phyloP scores from a whole-genome alignment of 2,113 vertebrate genomes.

The Pogonocichla stellata region DNA sequence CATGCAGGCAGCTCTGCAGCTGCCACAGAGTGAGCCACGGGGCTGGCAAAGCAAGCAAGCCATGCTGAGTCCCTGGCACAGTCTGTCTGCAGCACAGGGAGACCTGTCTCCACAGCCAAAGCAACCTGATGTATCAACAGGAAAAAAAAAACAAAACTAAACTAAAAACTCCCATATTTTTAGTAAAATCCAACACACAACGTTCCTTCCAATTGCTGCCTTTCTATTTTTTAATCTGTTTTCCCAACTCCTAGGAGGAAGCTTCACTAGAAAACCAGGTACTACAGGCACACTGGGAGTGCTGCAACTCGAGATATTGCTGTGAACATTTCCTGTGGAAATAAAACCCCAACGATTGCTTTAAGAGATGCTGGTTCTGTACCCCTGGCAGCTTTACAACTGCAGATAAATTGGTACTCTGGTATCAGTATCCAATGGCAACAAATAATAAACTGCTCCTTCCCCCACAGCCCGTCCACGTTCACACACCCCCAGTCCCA shows the following conservation, averaged over 20 bases:
- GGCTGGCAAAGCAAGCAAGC: neutral
- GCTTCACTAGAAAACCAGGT: neutral
- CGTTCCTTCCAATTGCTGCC: neutral
- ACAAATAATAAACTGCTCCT: neutral
- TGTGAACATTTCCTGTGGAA: neutral
- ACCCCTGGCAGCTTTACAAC: neutral
- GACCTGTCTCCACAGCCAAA: neutral
- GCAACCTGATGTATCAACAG: neutral
- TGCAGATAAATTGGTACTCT: neutral
- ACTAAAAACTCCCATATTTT: too few relatives aligned
- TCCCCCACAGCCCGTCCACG: neutral
- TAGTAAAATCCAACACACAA: neutral
- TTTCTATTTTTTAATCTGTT: neutral
- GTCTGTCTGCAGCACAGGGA: neutral
- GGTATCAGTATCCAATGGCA: neutral
- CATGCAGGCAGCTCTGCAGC: neutral
- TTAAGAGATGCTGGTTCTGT: neutral
- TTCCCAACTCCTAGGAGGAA: neutral
- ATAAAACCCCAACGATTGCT: fast-evolving
- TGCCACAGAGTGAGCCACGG: neutral
- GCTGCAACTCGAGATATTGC: neutral
- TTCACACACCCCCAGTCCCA: neutral
- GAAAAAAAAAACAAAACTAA: fast-evolving
- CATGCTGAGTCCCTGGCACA: fast-evolving
- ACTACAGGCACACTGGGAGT: neutral